Conservation (phyloP, 2,888 invertebrate species). For the Quadroppia sp. region DNA sequence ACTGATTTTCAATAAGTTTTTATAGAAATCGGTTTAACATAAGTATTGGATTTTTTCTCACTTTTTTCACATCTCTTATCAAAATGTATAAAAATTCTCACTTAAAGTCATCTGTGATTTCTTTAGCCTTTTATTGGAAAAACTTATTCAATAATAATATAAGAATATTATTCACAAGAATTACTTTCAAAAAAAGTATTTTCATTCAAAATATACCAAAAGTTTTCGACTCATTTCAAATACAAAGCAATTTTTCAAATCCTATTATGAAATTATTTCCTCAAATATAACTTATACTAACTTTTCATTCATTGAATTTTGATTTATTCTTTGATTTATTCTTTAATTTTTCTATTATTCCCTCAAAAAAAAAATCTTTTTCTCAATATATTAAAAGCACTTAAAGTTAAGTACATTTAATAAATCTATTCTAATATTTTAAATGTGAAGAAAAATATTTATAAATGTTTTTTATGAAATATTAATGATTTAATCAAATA, state of each 20-base stretch:
- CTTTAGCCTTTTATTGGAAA: no score
- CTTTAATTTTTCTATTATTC: no score
- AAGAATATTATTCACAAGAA: no score
- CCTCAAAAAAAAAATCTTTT: not conserved
- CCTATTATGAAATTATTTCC: not conserved
- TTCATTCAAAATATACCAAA: no score
- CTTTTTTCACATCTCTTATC: no score
- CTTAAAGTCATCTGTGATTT: no score
- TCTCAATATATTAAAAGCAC: not conserved
- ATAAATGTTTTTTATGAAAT: not conserved
- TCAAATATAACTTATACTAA: not conserved
- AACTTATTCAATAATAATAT: no score
- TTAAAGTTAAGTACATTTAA: not conserved
- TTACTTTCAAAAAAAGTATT: no score
- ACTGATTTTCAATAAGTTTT: no score
- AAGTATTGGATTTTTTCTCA: no score
- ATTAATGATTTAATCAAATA: constrained; percentile 5
- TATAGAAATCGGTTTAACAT: no score
- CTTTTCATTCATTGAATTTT: not conserved
- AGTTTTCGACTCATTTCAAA: not conserved
- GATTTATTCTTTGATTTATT: not conserved
- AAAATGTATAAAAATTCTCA: no score
- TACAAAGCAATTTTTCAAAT: not conserved
- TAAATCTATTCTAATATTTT: not conserved
- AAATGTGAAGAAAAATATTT: not conserved